Evolutionary conservation across 2,113 vertebrate genomes (phyloP), one percentile per base, ranked within the genome.

Genomic region (Sarotherodon lohbergeri): DNA sequence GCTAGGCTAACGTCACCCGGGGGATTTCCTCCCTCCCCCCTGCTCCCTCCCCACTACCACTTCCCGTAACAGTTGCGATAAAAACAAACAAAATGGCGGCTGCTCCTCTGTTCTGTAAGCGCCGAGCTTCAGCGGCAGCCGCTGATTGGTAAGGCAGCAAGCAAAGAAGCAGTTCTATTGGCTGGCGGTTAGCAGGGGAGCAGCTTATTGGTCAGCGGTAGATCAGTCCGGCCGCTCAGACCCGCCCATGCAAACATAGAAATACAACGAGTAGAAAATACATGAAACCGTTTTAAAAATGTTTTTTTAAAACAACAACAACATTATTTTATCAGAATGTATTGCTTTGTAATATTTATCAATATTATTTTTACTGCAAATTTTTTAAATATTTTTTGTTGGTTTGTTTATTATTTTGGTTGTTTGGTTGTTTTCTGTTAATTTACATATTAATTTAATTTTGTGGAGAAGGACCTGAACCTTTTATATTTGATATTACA

Each of bases 21-120:
- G 22, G 94, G 94, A 93, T 90, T 94, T 88, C 93, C 95, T 90
- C 89, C 22, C 34, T 22, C 86, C 90, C 92, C 88, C 86, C 83
- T 12, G 32, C 13, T 52, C 80, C 13, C 27, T 7, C 16, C 24
- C 43, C 9, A 24, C 71, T 48, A 8, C 36, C 57, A 22, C 34
- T 88, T 86, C 86, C 86, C 68, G 90, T 87, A 82, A 94, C 4
- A 13, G 9, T 1, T 2, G 32, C 3, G 22, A 87, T 16, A 14
- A 88, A 85, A 93, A 91, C 83, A 91, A 92, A 90, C 68, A 91
- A 88, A 86, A 93, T 63, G 89, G 85, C 71, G 82, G 27, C 12
- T 9, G 22, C 24, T 32, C 34, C 36, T 11, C 14, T 22, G 2
- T 10, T 34, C 39, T 19, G 43, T 41, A 12, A 29, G 48, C 29